Evolutionary conservation across 2,888 invertebrate genomes (phyloP), one percentile per base, ranked within the genome.

Genomic region (Agelastica alni): DNA sequence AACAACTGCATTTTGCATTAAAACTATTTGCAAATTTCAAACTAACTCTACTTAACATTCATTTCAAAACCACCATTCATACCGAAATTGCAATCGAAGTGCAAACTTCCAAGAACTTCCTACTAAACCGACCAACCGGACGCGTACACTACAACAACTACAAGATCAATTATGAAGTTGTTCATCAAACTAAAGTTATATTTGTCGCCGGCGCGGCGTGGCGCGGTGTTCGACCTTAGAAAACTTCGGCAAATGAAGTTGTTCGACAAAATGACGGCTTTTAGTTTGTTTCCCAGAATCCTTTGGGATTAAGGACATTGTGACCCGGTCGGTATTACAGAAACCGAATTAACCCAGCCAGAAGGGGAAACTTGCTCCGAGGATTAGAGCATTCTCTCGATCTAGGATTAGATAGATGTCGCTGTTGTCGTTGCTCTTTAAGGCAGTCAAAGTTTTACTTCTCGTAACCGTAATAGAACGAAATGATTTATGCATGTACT

Each of bases 371-470:
- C 71, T 74, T 73, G 70, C 73, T 70, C 61, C 61, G 63, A 70
- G 73, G 74, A 75, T 75, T 73, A 75, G 70, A 70, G 69, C 69
- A 71, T 74, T 72, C 69, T 65, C 68, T 64, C 69, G 70, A 71
- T 70, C 71, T 68, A 64, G 72, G 72, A 73, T 73, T 73, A 73
- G 70, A 70, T 68, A 68, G 69, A 71, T 71, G 70, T 49, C 49
- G 49, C 62, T 67, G 66, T 69, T 68, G 70, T 69, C 68, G 69
- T 70, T 20, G 37, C 12, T 70, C 64, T 68, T 66, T 63, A 64
- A 66, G 61, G 60, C 62, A 66, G 64, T 62, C 65, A 41, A 49
- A 41, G 13, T 32, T 32, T 13, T 17, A 17, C 31, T 41, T 32
- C 32, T 17, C 30, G 49, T 42, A 32, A 60, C 37, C 41, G 61